These are phyloP conservation scores for Trogon surrucura DNA, from an alignment of 2,113 vertebrate genomes.

Conservation along the genomic window DNA sequence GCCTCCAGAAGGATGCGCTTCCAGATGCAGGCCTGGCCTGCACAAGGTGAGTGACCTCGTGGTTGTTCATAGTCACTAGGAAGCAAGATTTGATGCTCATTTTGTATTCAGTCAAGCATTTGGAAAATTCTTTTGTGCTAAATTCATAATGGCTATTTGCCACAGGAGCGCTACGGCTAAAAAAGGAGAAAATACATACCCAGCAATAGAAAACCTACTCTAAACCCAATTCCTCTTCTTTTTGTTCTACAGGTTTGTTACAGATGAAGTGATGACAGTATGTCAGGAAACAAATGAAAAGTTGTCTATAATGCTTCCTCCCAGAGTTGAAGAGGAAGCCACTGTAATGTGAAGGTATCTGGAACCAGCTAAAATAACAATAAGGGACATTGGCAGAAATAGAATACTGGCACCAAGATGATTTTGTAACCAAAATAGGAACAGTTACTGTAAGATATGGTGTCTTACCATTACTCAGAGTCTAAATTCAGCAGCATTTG, in stretches of 20 bases:
- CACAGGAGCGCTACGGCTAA: background rate
- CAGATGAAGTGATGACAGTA: background rate
- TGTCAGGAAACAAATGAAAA: background rate
- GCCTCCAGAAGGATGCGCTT: background rate
- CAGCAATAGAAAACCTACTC: background rate
- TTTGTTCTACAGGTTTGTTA: background rate
- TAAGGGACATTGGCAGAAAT: background rate
- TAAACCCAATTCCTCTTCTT: background rate
- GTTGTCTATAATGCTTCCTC: background rate
- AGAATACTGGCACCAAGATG: background rate
- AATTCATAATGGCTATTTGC: background rate
- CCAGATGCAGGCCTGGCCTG: background rate
- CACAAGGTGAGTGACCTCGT: conserved; percentile 19
- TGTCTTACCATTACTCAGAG: background rate
- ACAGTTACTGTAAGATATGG: background rate
- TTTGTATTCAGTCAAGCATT: background rate
- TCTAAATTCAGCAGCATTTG: background rate
- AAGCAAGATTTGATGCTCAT: background rate
- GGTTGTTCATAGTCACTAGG: background rate
- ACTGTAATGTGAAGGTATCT: background rate
- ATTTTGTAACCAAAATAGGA: background rate
- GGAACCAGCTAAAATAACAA: background rate
- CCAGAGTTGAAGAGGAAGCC: background rate
- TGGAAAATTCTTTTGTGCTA: background rate
- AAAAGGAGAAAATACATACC: background rate